These are phyloP conservation scores for Alloscopus bannaensis DNA, from an alignment of 2,888 invertebrate genomes.

Conservation along the genomic window DNA sequence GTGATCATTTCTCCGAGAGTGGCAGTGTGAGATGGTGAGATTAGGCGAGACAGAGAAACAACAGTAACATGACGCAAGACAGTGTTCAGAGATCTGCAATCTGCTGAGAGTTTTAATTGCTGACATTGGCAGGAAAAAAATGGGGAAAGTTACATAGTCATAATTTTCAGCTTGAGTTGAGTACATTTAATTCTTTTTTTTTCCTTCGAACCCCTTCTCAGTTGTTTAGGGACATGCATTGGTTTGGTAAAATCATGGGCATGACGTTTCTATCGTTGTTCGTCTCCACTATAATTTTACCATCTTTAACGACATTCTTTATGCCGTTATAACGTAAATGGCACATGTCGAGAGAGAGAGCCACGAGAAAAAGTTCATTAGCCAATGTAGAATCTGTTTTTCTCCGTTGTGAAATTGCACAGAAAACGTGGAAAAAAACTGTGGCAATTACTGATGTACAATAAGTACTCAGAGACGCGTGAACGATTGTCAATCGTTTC, in stretches of 20 bases:
- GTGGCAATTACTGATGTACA: no score
- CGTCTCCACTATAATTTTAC: no score
- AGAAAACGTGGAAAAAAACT: no score
- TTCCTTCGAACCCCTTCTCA: neutral
- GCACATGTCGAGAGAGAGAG: no score
- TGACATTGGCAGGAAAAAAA: slow-evolving; percentile 22
- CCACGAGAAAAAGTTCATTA: no score
- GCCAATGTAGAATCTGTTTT: no score
- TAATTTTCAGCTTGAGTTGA: neutral
- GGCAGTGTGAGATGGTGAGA: no score
- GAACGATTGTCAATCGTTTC: no score
- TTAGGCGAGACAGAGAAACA: slow-evolving; percentile 1
- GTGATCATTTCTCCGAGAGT: neutral
- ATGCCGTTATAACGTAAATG: no score
- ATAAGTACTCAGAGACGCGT: no score
- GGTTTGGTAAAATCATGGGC: neutral
- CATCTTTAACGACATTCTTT: neutral
- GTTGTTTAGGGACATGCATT: neutral
- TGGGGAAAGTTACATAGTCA: slow-evolving; percentile 12
- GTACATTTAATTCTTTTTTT: neutral
- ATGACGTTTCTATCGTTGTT: no score
- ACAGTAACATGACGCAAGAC: slow-evolving; percentile 8
- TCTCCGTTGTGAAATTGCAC: no score
- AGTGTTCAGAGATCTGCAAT: neutral
- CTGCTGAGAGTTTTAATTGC: slow-evolving; percentile 1